A percentile compares a stretch with the other conserved stretches of the same genome.
Conservation (phyloP, 2,797 vertebrate species). For the Xenopus petersii region DNA sequence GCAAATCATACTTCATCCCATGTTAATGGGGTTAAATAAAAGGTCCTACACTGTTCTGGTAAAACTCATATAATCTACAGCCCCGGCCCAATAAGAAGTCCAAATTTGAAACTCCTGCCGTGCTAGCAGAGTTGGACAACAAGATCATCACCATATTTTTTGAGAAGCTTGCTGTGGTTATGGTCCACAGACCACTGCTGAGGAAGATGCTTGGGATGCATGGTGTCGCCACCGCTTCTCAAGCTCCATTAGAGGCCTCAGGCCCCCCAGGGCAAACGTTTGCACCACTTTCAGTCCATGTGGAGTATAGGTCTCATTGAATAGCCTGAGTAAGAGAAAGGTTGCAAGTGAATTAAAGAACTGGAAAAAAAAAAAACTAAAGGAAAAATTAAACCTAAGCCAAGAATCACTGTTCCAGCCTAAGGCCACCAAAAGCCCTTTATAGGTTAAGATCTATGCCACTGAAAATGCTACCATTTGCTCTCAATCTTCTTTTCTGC, state of each 20-base stretch:
- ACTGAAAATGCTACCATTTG: too few species aligned
- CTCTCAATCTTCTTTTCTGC: too few species aligned
- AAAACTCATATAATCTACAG: not conserved
- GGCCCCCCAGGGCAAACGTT: conserved; percentile 70
- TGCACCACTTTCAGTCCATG: conserved; percentile 96
- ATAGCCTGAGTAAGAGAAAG: conserved; percentile 71
- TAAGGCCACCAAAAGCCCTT: too few species aligned
- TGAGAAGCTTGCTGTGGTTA: conserved; percentile 90
- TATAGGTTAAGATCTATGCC: too few species aligned
- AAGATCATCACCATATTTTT: conserved; percentile 83
- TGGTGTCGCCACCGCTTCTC: conserved; percentile 90
- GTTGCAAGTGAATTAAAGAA: too few species aligned
- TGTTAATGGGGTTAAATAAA: conserved; percentile 1
- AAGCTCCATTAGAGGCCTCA: conserved; percentile 85
- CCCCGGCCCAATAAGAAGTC: too few species aligned
- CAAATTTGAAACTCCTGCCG: too few species aligned
- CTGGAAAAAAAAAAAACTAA: too few species aligned
- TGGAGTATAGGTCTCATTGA: conserved; percentile 84
- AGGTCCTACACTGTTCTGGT: conserved; percentile 13
- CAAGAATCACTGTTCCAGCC: too few species aligned
- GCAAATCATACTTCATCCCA: conserved; percentile 2
- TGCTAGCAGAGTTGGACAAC: conserved; percentile 70
- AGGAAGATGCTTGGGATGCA: conserved; percentile 87
- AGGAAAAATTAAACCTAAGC: too few species aligned
- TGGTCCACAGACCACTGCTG: conserved; percentile 89